Percentiles rank a stretch among this genome's conserved stretches.
phyloP scores from a whole-genome alignment of 2,888 invertebrate species.

The Horisme vitalbata region DNA sequence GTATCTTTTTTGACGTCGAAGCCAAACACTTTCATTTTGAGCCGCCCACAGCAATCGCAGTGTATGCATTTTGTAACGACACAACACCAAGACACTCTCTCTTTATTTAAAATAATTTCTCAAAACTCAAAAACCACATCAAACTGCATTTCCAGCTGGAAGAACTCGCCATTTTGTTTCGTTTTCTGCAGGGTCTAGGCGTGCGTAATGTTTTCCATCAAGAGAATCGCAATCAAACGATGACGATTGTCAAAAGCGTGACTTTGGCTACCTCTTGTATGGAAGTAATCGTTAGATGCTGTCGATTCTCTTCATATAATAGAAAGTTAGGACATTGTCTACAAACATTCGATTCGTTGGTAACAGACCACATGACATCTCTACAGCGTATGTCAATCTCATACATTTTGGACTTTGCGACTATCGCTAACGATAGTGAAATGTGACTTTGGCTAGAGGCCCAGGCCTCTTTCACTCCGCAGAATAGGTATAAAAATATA shows the following conservation, averaged over 20 bases:
- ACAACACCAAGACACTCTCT: neutral
- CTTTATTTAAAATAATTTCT: neutral
- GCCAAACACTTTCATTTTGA: conserved; percentile 12
- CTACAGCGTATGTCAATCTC: too few species aligned
- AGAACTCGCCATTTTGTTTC: neutral
- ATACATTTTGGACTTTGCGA: too few species aligned
- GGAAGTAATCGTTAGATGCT: neutral
- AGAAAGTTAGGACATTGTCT: neutral
- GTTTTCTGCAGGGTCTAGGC: conserved; percentile 1
- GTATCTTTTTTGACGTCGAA: neutral
- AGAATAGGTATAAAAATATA: too few species aligned
- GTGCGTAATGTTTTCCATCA: conserved; percentile 1
- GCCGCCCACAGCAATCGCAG: conserved; percentile 17
- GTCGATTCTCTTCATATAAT: neutral
- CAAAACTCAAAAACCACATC: neutral
- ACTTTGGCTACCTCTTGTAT: conserved; percentile 6
- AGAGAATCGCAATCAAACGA: conserved; percentile 2
- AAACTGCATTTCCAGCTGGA: neutral
- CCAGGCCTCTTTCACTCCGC: too few species aligned
- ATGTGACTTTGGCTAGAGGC: too few species aligned
- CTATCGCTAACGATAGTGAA: too few species aligned
- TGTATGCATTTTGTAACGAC: conserved; percentile 16
- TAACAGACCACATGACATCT: too few species aligned
- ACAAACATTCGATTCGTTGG: too few species aligned
- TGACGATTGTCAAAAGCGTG: conserved; percentile 2